A percentile compares a stretch with the other conserved stretches of the same genome.
Evolutionary conservation across 2,888 invertebrate species (phyloP).

Genomic region (Caenorhabditis imperialis): DNA sequence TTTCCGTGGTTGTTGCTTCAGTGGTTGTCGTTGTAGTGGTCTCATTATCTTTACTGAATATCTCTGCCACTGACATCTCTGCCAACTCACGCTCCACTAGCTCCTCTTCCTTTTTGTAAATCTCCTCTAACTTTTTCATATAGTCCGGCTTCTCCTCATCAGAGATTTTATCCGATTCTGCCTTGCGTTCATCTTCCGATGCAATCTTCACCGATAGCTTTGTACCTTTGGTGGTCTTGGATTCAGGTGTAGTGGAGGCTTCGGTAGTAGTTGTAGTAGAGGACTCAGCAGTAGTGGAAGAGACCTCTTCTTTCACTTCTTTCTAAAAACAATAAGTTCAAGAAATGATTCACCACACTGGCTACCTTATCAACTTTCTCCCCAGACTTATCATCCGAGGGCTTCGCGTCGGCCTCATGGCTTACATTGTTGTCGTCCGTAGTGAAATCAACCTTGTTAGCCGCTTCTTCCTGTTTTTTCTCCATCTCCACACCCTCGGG

Average conservation of each 20-base stretch:
- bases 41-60: constrained; percentile 33
- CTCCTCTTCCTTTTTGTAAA: constrained; percentile 57
- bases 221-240: constrained; percentile 17
- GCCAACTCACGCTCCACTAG: constrained; percentile 46
- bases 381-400: too few species aligned
- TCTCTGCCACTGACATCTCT: constrained; percentile 47
- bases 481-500: constrained; percentile 39
- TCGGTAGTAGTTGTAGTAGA: constrained; percentile 12
- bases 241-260: constrained; percentile 6
- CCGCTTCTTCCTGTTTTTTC: constrained; percentile 33
- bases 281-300: constrained; percentile 12
- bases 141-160: constrained; percentile 52
- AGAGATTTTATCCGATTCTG: constrained; percentile 22
- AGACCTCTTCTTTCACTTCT: constrained; percentile 8
- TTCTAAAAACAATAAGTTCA: too few species aligned
- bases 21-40: not conserved
- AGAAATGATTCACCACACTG: too few species aligned
- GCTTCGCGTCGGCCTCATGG: constrained; percentile 32
- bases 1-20: constrained; percentile 10
- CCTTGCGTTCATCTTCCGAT: constrained; percentile 46
- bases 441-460: constrained; percentile 44
- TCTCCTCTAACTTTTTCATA: constrained; percentile 56
- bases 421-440: constrained; percentile 47
- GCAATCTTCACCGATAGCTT: constrained; percentile 46
- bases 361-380: not conserved